A percentile compares a stretch with the other conserved stretches of the same genome.
phyloP scores from a whole-genome alignment of 2,888 invertebrate species.

The Trisateles emortualis region DNA sequence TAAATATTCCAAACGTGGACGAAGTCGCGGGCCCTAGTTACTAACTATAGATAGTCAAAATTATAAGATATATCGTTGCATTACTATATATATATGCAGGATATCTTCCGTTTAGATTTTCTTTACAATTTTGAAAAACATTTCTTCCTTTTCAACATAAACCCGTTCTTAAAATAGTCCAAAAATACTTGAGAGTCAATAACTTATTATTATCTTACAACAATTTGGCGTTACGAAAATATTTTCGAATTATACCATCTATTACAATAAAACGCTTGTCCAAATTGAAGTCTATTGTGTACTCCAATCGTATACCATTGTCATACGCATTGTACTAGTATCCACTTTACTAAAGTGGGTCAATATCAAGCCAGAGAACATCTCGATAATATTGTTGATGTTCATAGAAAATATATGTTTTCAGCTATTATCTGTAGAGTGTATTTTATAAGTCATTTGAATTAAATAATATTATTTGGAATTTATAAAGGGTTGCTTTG shows the following conservation, averaged over 20 bases:
- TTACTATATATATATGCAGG: too few species aligned
- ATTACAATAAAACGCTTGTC: constrained; percentile 12
- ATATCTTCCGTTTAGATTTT: too few species aligned
- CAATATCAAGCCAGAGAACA: constrained; percentile 10
- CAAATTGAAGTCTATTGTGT: constrained; percentile 12
- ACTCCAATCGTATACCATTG: background rate
- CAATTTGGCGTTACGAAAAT: background rate
- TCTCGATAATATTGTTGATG: constrained; percentile 13
- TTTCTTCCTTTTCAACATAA: too few species aligned
- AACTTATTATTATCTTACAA: background rate
- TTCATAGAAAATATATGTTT: background rate
- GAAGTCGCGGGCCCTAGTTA: too few species aligned
- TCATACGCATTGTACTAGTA: constrained; percentile 12
- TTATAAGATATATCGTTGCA: too few species aligned
- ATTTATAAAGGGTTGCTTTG: background rate
- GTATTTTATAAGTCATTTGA: constrained; percentile 1
- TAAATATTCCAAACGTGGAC: too few species aligned
- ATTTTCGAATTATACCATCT: constrained; percentile 7
- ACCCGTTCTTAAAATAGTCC: background rate
- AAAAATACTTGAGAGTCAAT: constrained; percentile 2
- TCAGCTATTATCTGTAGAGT: background rate
- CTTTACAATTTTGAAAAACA: too few species aligned
- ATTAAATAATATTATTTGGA: background rate
- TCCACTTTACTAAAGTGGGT: constrained; percentile 8
- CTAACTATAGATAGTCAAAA: too few species aligned